phyloP scores from a whole-genome alignment of 2,113 vertebrate genomes.

The Passer domesticus region DNA sequence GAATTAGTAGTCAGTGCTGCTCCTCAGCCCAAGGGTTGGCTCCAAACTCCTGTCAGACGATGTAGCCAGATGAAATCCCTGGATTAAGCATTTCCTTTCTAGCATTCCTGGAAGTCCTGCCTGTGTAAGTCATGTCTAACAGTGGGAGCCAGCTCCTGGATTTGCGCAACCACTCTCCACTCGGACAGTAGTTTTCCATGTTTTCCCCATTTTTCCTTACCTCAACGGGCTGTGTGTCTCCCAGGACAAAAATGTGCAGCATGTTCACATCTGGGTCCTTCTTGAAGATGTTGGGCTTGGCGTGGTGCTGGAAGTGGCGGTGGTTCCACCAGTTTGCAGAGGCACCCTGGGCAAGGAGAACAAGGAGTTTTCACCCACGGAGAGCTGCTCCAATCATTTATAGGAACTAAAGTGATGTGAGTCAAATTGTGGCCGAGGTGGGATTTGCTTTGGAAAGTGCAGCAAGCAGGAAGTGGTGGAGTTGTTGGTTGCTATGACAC shows the following conservation, averaged over 20 bases:
- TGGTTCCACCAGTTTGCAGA: slow-evolving; percentile 98
- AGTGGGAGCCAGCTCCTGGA: neutral
- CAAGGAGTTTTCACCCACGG: neutral
- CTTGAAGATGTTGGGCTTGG: slow-evolving; percentile 90
- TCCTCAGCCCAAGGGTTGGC: neutral
- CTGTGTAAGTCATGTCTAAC: neutral
- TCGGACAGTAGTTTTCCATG: neutral
- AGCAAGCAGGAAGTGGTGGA: neutral
- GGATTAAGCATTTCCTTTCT: neutral
- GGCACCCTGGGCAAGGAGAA: slow-evolving; percentile 79
- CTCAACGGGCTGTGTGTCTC: slow-evolving; percentile 87
- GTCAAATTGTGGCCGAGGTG: neutral
- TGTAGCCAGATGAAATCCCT: neutral
- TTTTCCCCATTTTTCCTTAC: slow-evolving; percentile 33
- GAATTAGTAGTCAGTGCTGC: neutral
- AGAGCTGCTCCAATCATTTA: neutral
- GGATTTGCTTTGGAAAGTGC: neutral
- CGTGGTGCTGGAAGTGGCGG: slow-evolving; percentile 94
- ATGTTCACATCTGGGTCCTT: slow-evolving; percentile 96
- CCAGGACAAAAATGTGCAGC: slow-evolving; percentile 87
- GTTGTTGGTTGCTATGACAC: neutral
- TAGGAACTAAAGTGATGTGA: neutral
- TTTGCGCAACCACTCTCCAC: neutral
- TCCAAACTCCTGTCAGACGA: neutral
- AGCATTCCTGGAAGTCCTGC: neutral